phyloP scores from a whole-genome alignment of 1,140 invertebrate species.

The Meloidogyne floridensis region DNA sequence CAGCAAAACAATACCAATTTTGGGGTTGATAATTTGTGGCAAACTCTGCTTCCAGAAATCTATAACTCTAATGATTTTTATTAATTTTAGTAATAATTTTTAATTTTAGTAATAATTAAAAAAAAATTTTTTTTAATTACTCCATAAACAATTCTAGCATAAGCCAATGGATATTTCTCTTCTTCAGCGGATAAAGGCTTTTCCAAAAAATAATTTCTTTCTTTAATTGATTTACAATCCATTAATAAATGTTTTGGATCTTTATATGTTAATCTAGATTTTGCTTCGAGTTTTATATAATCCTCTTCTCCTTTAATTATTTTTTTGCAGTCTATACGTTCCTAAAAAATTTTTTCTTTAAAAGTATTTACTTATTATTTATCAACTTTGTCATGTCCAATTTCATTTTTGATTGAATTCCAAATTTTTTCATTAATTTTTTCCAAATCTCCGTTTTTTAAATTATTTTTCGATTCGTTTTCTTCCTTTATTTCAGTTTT shows the following conservation, averaged over 20 bases:
- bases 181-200: not conserved
- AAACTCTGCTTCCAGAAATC: constrained; percentile 33
- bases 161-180: constrained; percentile 18
- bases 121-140: constrained; percentile 17
- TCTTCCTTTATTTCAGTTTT: no score
- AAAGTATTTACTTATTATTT: no score
- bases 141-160: constrained; percentile 32
- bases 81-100: no score
- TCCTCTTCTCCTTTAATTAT: not conserved
- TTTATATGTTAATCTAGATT: constrained; percentile 7
- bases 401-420: no score
- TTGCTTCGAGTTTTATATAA: not conserved
- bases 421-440: no score
- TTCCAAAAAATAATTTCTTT: constrained; percentile 26
- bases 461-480: no score
- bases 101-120: no score
- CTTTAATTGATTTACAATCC: constrained; percentile 20
- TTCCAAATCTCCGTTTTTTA: no score
- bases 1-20: constrained; percentile 35
- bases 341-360: no score
- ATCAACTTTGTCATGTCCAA: no score
- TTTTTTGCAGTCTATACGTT: no score
- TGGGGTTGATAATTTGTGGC: constrained; percentile 30
- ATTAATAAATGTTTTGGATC: constrained; percentile 16
- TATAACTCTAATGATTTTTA: constrained; percentile 21